Conservation (phyloP, 2,888 invertebrate species). For the Pseudoips prasinana region DNA sequence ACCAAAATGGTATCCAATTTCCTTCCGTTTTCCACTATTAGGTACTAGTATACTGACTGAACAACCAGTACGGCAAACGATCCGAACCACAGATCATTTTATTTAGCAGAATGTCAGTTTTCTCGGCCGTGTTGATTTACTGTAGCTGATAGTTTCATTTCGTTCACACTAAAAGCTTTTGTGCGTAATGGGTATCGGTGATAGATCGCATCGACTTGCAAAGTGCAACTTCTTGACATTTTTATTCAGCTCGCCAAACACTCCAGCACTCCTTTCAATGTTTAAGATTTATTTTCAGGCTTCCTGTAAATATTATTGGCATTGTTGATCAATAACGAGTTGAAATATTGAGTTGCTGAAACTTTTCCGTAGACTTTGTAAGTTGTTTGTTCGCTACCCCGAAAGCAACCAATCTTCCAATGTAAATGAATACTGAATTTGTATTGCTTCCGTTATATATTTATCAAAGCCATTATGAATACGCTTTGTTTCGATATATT, state of each 20-base stretch:
- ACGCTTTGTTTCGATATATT: conserved; percentile 2
- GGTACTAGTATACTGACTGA: conserved; percentile 20
- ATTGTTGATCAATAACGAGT: too few relatives aligned
- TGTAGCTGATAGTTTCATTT: conserved; percentile 31
- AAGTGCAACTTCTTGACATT: conserved; percentile 27
- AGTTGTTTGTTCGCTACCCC: conserved; percentile 4
- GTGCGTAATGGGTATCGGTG: conserved; percentile 37
- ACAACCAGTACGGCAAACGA: conserved; percentile 14
- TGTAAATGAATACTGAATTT: conserved; percentile 18
- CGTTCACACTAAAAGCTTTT: conserved; percentile 45
- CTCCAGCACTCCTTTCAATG: conserved; percentile 9
- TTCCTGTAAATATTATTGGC: not conserved
- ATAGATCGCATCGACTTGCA: conserved; percentile 29
- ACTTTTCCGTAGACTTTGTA: conserved; percentile 8
- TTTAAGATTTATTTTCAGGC: conserved; percentile 5
- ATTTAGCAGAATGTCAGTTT: conserved; percentile 21
- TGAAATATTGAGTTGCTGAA: conserved; percentile 2
- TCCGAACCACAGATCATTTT: conserved; percentile 11
- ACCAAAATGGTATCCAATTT: conserved; percentile 48
- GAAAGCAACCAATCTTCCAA: conserved; percentile 6
- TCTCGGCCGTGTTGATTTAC: conserved; percentile 32
- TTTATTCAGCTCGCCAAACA: conserved; percentile 17
- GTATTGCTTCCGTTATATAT: conserved; percentile 21
- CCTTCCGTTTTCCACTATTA: conserved; percentile 40
- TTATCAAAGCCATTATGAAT: conserved; percentile 7